Percentiles rank a stretch among this genome's conserved stretches.
phyloP scores from a whole-genome alignment of 2,113 vertebrate genomes.

The Neomonachus schauinslandi region DNA sequence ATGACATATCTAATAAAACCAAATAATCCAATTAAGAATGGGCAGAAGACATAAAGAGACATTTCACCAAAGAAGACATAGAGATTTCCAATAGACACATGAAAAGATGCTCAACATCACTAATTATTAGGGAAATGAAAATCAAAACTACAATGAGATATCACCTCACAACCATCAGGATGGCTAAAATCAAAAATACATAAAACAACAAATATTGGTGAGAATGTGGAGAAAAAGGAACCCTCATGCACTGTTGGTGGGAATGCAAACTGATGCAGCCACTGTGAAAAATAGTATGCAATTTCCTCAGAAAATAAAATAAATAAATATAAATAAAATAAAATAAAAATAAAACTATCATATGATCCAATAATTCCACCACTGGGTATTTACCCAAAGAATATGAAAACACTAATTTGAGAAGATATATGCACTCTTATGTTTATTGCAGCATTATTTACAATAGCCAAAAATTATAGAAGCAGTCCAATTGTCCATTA shows the following conservation, averaged over 20 bases:
- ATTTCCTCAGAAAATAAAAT: background rate
- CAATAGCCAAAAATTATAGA: background rate
- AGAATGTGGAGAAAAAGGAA: background rate
- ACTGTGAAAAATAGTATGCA: background rate
- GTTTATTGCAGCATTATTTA: background rate
- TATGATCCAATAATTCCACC: background rate
- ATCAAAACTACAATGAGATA: background rate
- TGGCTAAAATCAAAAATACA: background rate
- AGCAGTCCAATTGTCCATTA: background rate
- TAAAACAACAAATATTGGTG: background rate
- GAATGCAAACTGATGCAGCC: background rate
- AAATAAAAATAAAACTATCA: background rate
- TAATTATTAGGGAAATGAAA: background rate
- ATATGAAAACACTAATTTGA: background rate
- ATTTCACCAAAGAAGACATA: background rate
- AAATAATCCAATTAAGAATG: background rate
- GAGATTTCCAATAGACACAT: background rate
- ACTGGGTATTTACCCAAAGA: background rate
- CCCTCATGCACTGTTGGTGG: background rate
- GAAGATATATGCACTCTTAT: background rate
- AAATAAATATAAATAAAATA: too few relatives aligned
- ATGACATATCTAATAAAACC: background rate
- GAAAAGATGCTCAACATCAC: background rate
- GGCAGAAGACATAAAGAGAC: background rate
- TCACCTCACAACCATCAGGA: background rate